Conservation (phyloP, 1,140 invertebrate species). For the Tetragonula clypearis region DNA sequence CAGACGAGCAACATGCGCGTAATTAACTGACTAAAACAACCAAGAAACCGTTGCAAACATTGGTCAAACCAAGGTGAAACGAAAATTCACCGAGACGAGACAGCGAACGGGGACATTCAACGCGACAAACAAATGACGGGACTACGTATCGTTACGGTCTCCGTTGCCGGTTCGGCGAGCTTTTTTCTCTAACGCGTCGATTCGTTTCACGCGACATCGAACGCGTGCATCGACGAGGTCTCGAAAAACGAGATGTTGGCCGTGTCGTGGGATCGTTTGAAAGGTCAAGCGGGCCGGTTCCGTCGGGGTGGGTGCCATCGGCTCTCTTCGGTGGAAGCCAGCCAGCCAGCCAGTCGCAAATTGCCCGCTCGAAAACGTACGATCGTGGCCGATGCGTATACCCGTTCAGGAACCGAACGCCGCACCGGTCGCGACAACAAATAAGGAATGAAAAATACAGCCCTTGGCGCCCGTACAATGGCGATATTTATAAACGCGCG, state of each 20-base stretch:
- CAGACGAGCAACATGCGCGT: too few relatives aligned
- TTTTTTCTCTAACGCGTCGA: background rate
- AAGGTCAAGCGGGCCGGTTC: conserved; percentile 31
- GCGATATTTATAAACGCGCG: conserved; percentile 57
- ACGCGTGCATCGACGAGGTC: conserved; percentile 6
- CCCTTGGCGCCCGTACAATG: conserved; percentile 57
- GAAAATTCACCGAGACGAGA: background rate
- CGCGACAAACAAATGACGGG: background rate
- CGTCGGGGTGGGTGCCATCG: conserved; percentile 15
- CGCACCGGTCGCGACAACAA: conserved; percentile 44
- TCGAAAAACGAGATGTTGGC: conserved; percentile 17
- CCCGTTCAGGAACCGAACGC: conserved; percentile 12
- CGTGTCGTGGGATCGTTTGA: conserved; percentile 34
- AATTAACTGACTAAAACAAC: background rate
- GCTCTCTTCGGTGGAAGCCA: conserved; percentile 20
- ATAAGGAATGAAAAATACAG: conserved; percentile 61
- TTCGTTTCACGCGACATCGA: background rate
- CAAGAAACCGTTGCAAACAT: background rate
- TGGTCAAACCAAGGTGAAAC: background rate
- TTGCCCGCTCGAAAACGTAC: conserved; percentile 51
- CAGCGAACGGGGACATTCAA: background rate
- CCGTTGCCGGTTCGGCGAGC: background rate
- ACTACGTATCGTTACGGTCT: background rate
- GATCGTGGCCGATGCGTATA: conserved; percentile 44
- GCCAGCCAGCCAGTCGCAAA: conserved; percentile 29